A percentile compares a stretch with the other conserved stretches of the same genome.
These are phyloP conservation scores for Actinostola sp. DNA, from an alignment of 92 coral and sea anemone genomes.

Conservation along the genomic window DNA sequence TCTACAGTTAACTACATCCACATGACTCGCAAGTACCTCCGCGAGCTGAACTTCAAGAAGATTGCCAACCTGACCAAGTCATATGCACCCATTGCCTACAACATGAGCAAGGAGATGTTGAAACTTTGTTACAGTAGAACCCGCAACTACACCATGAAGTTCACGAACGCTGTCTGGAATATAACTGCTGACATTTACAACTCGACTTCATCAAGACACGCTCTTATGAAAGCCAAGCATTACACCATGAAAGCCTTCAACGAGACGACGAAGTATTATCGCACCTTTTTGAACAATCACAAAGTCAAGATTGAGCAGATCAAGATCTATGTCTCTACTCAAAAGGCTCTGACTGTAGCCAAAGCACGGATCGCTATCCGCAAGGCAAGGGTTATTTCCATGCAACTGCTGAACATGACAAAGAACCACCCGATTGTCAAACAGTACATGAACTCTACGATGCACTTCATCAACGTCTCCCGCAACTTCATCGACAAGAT, in stretches of 20 bases:
- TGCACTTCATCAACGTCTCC: slow-evolving; percentile 56
- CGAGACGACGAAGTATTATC: slow-evolving; percentile 44
- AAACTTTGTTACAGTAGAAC: slow-evolving; percentile 38
- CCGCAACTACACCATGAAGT: slow-evolving; percentile 46
- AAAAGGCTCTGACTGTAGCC: slow-evolving; percentile 2
- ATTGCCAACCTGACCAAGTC: slow-evolving; percentile 22
- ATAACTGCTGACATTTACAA: slow-evolving; percentile 61
- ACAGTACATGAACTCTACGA: slow-evolving; percentile 45
- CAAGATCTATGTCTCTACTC: slow-evolving; percentile 14
- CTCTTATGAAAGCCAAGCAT: slow-evolving; percentile 42
- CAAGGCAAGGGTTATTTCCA: slow-evolving; percentile 26
- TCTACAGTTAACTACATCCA: slow-evolving; percentile 39
- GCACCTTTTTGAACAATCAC: slow-evolving; percentile 18
- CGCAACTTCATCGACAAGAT: slow-evolving; percentile 37
- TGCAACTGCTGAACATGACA: slow-evolving; percentile 48
- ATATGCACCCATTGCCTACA: slow-evolving; percentile 45
- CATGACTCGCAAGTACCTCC: slow-evolving; percentile 44
- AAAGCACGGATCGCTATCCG: neutral
- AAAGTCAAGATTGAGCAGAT: slow-evolving; percentile 38
- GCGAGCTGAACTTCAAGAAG: slow-evolving; percentile 34
- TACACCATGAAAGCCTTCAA: slow-evolving; percentile 46
- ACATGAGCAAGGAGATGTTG: slow-evolving; percentile 58
- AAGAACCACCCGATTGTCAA: slow-evolving; percentile 36
- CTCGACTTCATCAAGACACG: slow-evolving; percentile 54
- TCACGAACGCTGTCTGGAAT: slow-evolving; percentile 51